Evolutionary conservation across 1,140 invertebrate genomes (phyloP).

Genomic region (Pseudobourletiella spinata): DNA sequence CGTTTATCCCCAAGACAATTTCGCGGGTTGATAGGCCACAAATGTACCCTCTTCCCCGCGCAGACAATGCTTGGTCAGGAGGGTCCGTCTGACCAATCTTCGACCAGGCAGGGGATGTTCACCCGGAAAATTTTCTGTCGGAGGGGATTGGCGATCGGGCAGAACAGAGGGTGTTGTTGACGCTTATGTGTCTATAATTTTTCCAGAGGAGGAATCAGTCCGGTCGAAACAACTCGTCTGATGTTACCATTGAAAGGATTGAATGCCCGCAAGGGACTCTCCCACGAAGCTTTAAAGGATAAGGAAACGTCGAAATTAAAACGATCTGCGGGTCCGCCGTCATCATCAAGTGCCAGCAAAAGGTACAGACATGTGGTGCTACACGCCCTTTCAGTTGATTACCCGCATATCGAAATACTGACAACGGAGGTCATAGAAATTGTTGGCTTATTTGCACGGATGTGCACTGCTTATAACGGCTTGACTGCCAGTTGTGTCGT

Average conservation of each 20-base stretch:
- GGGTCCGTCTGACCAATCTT: too few relatives aligned
- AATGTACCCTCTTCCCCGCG: too few relatives aligned
- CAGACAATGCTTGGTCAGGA: too few relatives aligned
- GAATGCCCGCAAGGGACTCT: neutral
- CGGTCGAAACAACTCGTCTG: neutral
- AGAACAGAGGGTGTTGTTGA: neutral
- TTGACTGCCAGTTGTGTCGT: neutral
- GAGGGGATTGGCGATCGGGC: too few relatives aligned
- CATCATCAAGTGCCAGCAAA: constrained; percentile 24
- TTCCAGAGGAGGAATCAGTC: neutral
- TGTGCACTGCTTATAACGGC: too few relatives aligned
- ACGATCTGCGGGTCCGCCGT: constrained; percentile 18
- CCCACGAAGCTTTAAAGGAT: constrained; percentile 5
- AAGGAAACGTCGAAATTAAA: constrained; percentile 18
- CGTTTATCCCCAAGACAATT: too few relatives aligned
- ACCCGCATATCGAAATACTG: neutral
- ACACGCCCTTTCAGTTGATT: neutral
- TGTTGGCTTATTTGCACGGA: too few relatives aligned
- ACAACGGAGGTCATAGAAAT: neutral
- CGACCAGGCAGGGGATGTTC: too few relatives aligned
- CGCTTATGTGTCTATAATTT: neutral
- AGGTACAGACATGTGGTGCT: constrained; percentile 14
- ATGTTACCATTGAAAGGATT: neutral
- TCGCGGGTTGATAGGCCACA: too few relatives aligned
- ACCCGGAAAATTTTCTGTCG: too few relatives aligned